phyloP scores from a whole-genome alignment of 2,797 vertebrate species.

The Diglossa cyanea region DNA sequence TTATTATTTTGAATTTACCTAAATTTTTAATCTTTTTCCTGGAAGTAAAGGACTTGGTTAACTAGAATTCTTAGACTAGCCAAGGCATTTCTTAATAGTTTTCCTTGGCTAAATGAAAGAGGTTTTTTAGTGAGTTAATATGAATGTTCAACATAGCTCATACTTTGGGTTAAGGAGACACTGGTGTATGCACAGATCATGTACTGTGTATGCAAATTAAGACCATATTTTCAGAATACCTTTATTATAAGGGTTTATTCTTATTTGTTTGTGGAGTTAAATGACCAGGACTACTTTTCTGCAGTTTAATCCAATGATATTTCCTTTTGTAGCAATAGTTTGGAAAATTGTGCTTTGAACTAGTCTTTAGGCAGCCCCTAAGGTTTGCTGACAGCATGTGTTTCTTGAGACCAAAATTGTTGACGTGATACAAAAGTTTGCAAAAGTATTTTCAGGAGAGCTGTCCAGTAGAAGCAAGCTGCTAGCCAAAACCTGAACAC shows the following conservation, averaged over 20 bases:
- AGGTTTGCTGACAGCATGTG: background rate
- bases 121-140: background rate
- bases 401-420: background rate
- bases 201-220: background rate
- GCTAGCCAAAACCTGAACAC: background rate
- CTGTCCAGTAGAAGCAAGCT: background rate
- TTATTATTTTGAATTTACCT: background rate
- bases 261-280: background rate
- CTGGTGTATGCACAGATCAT: background rate
- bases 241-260: background rate
- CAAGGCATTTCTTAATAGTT: background rate
- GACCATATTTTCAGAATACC: background rate
- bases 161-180: background rate
- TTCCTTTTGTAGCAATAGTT: background rate
- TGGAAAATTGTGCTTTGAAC: background rate
- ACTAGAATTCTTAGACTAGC: background rate
- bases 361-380: background rate
- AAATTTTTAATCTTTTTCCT: background rate
- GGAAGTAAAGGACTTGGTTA: background rate
- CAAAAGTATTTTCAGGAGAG: background rate
- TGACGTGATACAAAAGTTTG: background rate
- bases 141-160: background rate
- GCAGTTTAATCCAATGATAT: background rate
- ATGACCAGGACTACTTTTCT: background rate
- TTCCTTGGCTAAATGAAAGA: background rate